A percentile compares a stretch with the other conserved stretches of the same genome.
Conservation (phyloP, 2,888 invertebrate genomes). For the Sarcophaga variegata region DNA sequence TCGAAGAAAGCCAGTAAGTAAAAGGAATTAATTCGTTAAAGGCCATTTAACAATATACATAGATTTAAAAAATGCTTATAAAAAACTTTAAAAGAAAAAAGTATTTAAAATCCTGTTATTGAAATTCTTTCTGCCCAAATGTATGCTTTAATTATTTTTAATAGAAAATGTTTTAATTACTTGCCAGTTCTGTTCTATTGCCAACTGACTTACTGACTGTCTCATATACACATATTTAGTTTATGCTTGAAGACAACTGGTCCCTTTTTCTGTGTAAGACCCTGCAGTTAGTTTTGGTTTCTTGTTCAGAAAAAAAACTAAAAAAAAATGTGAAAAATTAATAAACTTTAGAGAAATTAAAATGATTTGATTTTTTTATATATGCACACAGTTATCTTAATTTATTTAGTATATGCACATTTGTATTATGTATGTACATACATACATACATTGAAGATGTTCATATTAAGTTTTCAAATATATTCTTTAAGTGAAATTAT, state of each 20-base stretch:
- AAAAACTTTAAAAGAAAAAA: neutral
- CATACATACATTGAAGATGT: conserved; percentile 12
- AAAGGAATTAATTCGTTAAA: conserved; percentile 1
- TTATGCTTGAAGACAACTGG: conserved; percentile 17
- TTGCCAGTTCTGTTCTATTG: neutral
- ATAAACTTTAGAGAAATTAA: conserved; percentile 31
- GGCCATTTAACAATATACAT: too few species aligned
- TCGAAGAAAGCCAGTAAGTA: neutral
- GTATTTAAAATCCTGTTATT: neutral
- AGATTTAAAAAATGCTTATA: neutral
- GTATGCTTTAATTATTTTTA: neutral
- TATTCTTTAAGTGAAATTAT: neutral
- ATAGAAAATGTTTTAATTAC: neutral
- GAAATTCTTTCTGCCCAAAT: too few species aligned
- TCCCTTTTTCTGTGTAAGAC: neutral
- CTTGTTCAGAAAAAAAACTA: neutral
- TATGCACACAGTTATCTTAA: neutral
- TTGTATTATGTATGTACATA: neutral
- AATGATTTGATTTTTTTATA: conserved; percentile 21
- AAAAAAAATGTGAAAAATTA: neutral
- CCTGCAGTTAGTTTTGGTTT: neutral
- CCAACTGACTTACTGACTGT: too few species aligned
- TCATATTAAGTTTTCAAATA: neutral
- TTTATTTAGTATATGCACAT: too few species aligned
- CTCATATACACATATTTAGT: neutral